Evolutionary conservation across 2,113 vertebrate species (phyloP).

Genomic region (Eurystomus gularis): DNA sequence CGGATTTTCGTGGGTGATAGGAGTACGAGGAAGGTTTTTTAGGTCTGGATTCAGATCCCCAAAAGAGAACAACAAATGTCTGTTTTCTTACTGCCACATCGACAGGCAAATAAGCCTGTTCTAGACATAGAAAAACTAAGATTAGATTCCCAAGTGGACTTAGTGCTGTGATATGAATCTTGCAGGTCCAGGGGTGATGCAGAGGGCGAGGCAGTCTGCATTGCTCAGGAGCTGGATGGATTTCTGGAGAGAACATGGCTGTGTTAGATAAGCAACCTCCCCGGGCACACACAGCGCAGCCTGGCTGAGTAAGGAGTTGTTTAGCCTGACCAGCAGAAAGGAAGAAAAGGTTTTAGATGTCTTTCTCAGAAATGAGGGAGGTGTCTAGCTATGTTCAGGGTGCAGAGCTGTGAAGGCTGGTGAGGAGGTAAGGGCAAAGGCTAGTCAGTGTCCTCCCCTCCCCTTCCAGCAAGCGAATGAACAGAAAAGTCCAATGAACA

Average conservation of each 20-base stretch:
- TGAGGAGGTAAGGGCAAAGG: not conserved
- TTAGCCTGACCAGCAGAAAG: not conserved
- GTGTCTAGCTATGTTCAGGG: not conserved
- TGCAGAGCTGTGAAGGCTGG: not conserved
- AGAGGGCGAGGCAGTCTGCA: not conserved
- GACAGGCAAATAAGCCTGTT: not conserved
- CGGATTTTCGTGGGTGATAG: not conserved
- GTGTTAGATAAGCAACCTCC: fast-evolving
- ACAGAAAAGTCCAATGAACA: not conserved
- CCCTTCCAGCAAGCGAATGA: not conserved
- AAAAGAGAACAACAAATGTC: not conserved
- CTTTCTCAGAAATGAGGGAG: not conserved
- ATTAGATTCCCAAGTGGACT: not conserved
- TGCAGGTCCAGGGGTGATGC: fast-evolving
- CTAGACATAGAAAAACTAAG: not conserved
- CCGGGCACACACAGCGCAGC: not conserved
- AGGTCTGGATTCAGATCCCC: not conserved
- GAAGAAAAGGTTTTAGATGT: not conserved
- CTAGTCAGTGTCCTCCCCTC: not conserved
- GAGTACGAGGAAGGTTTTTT: not conserved
- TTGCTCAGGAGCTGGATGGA: fast-evolving
- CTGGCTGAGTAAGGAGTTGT: not conserved
- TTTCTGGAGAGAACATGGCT: not conserved
- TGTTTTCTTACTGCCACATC: not conserved
- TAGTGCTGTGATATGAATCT: not conserved